These are phyloP conservation scores for Amphimedon queenslandica DNA, from an alignment of 37 sponge, comb jelly and placozoan genomes.

Conservation along the genomic window DNA sequence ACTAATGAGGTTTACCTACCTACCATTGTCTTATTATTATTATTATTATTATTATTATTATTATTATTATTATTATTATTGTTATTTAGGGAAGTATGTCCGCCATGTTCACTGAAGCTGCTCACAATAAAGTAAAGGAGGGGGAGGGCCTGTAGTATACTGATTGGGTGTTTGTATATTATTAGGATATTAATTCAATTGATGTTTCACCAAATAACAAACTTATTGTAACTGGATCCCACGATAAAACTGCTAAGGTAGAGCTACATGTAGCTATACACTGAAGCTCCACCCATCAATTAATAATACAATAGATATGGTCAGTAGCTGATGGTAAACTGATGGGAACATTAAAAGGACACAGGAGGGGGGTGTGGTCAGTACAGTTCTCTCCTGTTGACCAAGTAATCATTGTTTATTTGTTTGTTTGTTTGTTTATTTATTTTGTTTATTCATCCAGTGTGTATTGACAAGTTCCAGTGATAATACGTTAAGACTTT, in stretches of 20 bases:
- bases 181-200: slow-evolving; percentile 90
- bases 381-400: slow-evolving; percentile 94
- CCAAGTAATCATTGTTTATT: slow-evolving; percentile 31
- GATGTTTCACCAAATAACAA: slow-evolving; percentile 96
- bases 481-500: slow-evolving; percentile 84
- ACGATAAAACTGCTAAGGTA: slow-evolving; percentile 95
- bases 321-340: slow-evolving; percentile 46
- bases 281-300: background rate
- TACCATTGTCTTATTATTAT: background rate
- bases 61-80: background rate
- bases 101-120: slow-evolving; percentile 70
- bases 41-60: background rate
- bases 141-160: too few relatives aligned
- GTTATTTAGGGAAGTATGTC: slow-evolving; percentile 12
- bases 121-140: slow-evolving; percentile 76
- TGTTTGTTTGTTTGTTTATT: background rate
- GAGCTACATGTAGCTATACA: too few relatives aligned
- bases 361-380: slow-evolving; percentile 93
- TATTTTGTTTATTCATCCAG: slow-evolving; percentile 15
- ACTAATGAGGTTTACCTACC: too few relatives aligned
- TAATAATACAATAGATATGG: slow-evolving; percentile 60
- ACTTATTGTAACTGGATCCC: slow-evolving; percentile 86
- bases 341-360: slow-evolving; percentile 72
- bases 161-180: background rate
- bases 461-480: slow-evolving; percentile 85